A percentile compares a stretch with the other conserved stretches of the same genome.
Conservation (phyloP, 2,113 vertebrate genomes). For the Tylochromis polylepis region DNA sequence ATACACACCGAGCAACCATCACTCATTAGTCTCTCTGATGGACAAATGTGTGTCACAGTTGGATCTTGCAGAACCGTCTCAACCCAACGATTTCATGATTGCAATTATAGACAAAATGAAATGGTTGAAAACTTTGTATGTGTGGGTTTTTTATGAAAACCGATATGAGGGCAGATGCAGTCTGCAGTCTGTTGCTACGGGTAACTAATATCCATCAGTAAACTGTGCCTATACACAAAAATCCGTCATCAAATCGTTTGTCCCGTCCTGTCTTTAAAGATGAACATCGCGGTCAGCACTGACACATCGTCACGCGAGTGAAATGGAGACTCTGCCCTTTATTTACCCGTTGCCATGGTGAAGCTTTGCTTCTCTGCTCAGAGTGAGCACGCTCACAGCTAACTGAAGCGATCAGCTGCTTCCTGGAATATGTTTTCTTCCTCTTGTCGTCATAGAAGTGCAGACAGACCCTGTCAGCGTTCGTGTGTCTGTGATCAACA, state of each 20-base stretch:
- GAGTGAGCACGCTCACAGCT: neutral
- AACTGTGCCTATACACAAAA: neutral
- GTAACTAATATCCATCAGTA: neutral
- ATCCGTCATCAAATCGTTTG: neutral
- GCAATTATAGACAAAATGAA: neutral
- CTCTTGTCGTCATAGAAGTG: too few relatives aligned
- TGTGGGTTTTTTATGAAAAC: neutral
- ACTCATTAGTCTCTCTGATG: too few relatives aligned
- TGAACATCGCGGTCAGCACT: neutral
- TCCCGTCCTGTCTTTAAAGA: neutral
- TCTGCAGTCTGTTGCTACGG: neutral
- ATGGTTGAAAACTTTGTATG: too few relatives aligned
- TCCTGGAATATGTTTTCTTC: neutral
- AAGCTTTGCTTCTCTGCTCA: rapidly evolving
- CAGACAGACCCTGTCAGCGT: too few relatives aligned
- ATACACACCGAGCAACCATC: too few relatives aligned
- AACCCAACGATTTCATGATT: too few relatives aligned
- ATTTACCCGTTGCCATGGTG: neutral
- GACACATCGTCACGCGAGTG: neutral
- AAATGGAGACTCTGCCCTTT: neutral
- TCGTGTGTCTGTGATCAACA: neutral
- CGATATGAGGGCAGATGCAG: neutral
- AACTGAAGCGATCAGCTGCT: neutral
- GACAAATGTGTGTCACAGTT: too few relatives aligned
- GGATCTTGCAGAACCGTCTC: too few relatives aligned